Evolutionary conservation across 2,113 vertebrate species (phyloP), one percentile per base, ranked within the genome.

Genomic region (Lamprologus lemairii): DNA sequence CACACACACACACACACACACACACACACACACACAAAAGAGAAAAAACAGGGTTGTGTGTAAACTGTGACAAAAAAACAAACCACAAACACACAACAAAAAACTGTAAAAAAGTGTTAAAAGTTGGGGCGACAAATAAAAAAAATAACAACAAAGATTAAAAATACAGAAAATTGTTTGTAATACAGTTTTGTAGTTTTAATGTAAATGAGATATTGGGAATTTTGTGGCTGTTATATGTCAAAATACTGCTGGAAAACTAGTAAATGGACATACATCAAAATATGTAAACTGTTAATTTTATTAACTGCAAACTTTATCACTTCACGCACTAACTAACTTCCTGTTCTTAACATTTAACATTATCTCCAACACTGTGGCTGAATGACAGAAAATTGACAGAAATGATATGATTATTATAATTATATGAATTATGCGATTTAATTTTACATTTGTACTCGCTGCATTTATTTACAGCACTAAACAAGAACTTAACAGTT

Each of bases 91-190:
- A 60, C 57, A 60, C 8, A 60, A 33, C 1, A 4, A 6, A 0
- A 60, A 60, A 0, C 5, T 7, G 31, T 35, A 35, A 63, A 19
- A 1, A 35, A 65, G 2, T 35, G 9, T 35, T 37, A 65, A 37
- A 65, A 35, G 31, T n/a, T 71, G 63, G 35, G 12, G 12, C 2
- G 2, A 21, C 12, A 71, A 14, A 42, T 40, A 68, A 71, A 42
- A 42, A 60, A 1, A 11, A 65, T 0, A 35, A 35, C 9, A 63
- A 19, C 17, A n/a, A n/a, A 65, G 17, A n/a, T 65, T n/a, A 65
- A 65, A 65, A 65, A 35, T 35, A 65, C 60, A 65, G 60, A 65
- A 42, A 71, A 42, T 16, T 42, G 5, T 71, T 23, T 6, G 12
- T 42, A 23, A 71, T 42, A 42, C 37, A 42, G n/a, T 71, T 42